These are phyloP conservation scores for Palythoa grandis DNA, from an alignment of 92 coral and sea anemone species.

Conservation along the genomic window DNA sequence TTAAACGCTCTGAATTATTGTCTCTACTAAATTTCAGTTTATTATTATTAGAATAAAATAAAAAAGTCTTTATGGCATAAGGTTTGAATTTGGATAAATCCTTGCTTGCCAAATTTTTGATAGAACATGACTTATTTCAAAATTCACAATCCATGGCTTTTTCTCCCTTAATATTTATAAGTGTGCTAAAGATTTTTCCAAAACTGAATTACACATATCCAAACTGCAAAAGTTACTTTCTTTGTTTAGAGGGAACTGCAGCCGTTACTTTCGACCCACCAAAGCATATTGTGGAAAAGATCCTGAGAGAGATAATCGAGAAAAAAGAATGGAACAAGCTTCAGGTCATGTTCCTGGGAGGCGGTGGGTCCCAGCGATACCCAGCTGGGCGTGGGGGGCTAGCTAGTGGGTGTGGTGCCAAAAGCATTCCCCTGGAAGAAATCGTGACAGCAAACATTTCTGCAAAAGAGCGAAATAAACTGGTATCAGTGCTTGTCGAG, in stretches of 20 bases:
- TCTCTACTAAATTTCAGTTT: no score
- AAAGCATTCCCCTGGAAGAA: conserved; percentile 69
- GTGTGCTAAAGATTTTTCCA: background rate
- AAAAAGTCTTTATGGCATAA: no score
- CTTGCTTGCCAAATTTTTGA: background rate
- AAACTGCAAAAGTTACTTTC: background rate
- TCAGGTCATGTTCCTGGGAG: conserved; percentile 75
- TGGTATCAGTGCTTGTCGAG: conserved; percentile 66
- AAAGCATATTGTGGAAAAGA: conserved; percentile 36
- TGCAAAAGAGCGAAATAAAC: conserved; percentile 29
- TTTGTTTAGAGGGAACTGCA: conserved; percentile 66
- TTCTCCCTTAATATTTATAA: background rate
- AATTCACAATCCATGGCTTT: background rate
- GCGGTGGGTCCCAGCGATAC: conserved; percentile 72
- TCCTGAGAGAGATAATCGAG: conserved; percentile 49
- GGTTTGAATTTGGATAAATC: no score
- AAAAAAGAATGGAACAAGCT: conserved; percentile 74
- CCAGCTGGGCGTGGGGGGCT: conserved; percentile 73
- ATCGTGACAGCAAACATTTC: conserved; percentile 52
- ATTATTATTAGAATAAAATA: no score
- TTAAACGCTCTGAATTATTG: no score
- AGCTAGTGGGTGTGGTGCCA: conserved; percentile 65
- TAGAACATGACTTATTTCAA: background rate
- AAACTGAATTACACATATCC: no score
- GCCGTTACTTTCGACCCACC: conserved; percentile 64